A percentile compares a stretch with the other conserved stretches of the same genome.
These are phyloP conservation scores for Nomada flava DNA, from an alignment of 2,888 invertebrate genomes.

Conservation along the genomic window DNA sequence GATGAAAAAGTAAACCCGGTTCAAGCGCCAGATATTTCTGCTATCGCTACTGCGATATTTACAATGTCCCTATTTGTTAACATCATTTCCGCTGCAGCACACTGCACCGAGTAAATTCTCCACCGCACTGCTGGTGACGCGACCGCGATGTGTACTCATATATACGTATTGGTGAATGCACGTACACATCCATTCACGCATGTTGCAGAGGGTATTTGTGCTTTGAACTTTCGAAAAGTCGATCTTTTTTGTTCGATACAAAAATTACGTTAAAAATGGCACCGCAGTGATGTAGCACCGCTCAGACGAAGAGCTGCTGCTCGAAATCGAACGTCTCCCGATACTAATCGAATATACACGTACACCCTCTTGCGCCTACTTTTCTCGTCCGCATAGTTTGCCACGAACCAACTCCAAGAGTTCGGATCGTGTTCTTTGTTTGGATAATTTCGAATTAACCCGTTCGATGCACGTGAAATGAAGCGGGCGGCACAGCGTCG, in stretches of 20 bases:
- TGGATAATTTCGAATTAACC: not conserved
- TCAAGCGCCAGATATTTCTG: slow-evolving; percentile 37
- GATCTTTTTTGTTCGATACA: slow-evolving; percentile 8
- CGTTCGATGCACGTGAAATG: not conserved
- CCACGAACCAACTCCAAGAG: too few relatives aligned
- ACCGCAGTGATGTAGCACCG: not conserved
- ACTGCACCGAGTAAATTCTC: slow-evolving; percentile 45
- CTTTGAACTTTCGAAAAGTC: too few relatives aligned
- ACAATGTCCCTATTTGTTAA: slow-evolving; percentile 55
- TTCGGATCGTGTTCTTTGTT: too few relatives aligned
- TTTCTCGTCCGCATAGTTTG: not conserved
- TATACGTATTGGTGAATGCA: too few relatives aligned
- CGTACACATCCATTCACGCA: too few relatives aligned
- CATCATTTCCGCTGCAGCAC: slow-evolving; percentile 40
- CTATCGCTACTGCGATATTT: slow-evolving; percentile 55
- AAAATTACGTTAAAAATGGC: too few relatives aligned
- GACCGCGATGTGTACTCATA: not conserved
- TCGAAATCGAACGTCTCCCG: not conserved
- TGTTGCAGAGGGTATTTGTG: too few relatives aligned
- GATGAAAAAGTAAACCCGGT: slow-evolving; percentile 35
- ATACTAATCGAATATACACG: not conserved
- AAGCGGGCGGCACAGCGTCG: not conserved
- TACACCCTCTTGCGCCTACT: not conserved
- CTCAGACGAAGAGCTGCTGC: too few relatives aligned
- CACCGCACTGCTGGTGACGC: slow-evolving; percentile 7